These are phyloP conservation scores for Threskiornis aethiopicus DNA, from an alignment of 2,797 vertebrate species.

Conservation along the genomic window DNA sequence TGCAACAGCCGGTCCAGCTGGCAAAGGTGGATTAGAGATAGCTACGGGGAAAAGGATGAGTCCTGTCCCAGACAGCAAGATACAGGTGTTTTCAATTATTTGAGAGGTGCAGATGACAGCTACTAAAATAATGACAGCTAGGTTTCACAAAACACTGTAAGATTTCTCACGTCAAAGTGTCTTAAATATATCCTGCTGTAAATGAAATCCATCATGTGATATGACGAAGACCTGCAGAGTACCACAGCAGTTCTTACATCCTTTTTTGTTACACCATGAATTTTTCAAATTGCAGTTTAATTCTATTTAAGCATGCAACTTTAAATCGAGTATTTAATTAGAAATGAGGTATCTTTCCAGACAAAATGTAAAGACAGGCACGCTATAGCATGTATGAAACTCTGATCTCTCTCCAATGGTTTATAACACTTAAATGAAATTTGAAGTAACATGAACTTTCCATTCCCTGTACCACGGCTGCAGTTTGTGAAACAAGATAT, in stretches of 20 bases:
- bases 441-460: neutral
- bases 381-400: neutral
- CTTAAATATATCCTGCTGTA: neutral
- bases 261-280: neutral
- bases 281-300: constrained; percentile 31
- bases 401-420: neutral
- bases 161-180: neutral
- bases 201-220: neutral
- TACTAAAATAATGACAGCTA: neutral
- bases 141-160: neutral
- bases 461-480: neutral
- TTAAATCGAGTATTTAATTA: constrained; percentile 26
- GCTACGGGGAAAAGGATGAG: neutral
- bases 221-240: neutral
- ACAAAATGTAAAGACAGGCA: neutral
- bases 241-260: neutral
- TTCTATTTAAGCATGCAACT: neutral
- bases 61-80: neutral
- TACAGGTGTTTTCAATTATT: neutral
- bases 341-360: neutral
- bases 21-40: neutral
- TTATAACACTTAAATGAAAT: constrained; percentile 10
- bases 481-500: constrained; percentile 21
- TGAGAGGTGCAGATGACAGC: neutral
- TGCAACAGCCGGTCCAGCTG: fast-evolving